phyloP scores from a whole-genome alignment of 2,888 invertebrate species.

The Abrostola tripartita region DNA sequence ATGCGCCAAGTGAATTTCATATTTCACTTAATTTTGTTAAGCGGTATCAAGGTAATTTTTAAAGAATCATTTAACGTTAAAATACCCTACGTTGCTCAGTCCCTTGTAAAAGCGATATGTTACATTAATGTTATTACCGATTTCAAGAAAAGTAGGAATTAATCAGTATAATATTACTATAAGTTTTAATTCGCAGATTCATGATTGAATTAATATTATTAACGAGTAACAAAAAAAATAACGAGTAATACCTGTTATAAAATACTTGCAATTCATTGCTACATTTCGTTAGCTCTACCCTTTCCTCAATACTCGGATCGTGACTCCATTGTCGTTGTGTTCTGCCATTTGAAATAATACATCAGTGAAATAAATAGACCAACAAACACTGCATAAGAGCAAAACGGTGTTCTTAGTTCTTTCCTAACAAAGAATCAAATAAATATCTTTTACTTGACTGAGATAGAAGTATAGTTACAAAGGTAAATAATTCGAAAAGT shows the following conservation, averaged over 20 bases:
- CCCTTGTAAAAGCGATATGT: slow-evolving; percentile 16
- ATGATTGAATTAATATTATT: too few relatives aligned
- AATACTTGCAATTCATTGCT: neutral
- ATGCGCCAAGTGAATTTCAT: slow-evolving; percentile 65
- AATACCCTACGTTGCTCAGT: slow-evolving; percentile 25
- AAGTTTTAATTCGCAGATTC: too few relatives aligned
- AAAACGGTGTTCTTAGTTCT: slow-evolving; percentile 32
- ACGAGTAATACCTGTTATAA: neutral
- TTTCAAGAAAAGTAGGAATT: neutral
- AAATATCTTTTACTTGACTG: slow-evolving; percentile 35
- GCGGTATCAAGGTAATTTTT: slow-evolving; percentile 60
- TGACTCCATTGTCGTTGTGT: neutral
- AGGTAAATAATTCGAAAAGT: neutral
- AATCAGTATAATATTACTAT: too few relatives aligned
- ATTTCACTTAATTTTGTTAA: slow-evolving; percentile 65
- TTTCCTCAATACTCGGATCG: neutral
- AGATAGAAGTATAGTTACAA: slow-evolving; percentile 15
- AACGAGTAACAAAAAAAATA: too few relatives aligned
- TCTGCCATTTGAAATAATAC: slow-evolving; percentile 13
- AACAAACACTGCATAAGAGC: slow-evolving; percentile 34
- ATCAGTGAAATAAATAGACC: slow-evolving; percentile 24
- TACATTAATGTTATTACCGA: slow-evolving; percentile 1
- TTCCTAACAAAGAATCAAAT: slow-evolving; percentile 24
- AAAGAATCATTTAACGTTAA: slow-evolving; percentile 19
- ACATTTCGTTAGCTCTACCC: neutral